These are phyloP conservation scores for Zaprionus africanus DNA, from an alignment of 1,140 invertebrate genomes.

Conservation along the genomic window DNA sequence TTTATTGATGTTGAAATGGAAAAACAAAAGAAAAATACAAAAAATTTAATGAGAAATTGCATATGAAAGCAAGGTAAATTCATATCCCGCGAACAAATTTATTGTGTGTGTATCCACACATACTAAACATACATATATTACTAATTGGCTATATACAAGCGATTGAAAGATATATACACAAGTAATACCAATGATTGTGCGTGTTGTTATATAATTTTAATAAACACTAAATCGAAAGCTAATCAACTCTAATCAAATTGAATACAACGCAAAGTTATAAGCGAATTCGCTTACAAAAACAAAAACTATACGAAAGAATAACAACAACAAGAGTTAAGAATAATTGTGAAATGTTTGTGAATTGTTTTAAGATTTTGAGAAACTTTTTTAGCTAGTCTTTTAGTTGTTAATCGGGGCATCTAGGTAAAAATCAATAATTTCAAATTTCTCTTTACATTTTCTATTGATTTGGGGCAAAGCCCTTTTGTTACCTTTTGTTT, in stretches of 20 bases:
- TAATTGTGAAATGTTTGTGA: constrained; percentile 28
- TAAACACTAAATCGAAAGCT: constrained; percentile 59
- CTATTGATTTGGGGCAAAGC: constrained; percentile 67
- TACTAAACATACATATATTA: constrained; percentile 49
- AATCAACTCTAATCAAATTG: constrained; percentile 64
- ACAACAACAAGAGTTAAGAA: constrained; percentile 6
- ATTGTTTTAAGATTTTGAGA: constrained; percentile 49
- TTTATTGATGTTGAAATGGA: constrained; percentile 73
- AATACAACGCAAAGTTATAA: constrained; percentile 78
- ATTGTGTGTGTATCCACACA: not conserved
- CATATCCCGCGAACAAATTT: constrained; percentile 60
- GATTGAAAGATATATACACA: constrained; percentile 59
- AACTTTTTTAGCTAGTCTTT: constrained; percentile 64
- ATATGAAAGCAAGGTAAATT: constrained; percentile 64
- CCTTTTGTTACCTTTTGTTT: constrained; percentile 64
- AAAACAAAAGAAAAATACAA: constrained; percentile 4
- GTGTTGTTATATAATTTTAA: constrained; percentile 81
- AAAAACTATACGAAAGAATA: constrained; percentile 20
- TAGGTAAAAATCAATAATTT: constrained; percentile 8
- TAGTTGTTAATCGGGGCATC: constrained; percentile 55
- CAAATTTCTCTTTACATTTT: constrained; percentile 42
- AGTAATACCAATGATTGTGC: constrained; percentile 50
- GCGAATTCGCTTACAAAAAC: constrained; percentile 70
- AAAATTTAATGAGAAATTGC: constrained; percentile 31
- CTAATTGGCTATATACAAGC: constrained; percentile 71